Conservation (phyloP, 2,113 vertebrate genomes). For the Callorhinus ursinus region DNA sequence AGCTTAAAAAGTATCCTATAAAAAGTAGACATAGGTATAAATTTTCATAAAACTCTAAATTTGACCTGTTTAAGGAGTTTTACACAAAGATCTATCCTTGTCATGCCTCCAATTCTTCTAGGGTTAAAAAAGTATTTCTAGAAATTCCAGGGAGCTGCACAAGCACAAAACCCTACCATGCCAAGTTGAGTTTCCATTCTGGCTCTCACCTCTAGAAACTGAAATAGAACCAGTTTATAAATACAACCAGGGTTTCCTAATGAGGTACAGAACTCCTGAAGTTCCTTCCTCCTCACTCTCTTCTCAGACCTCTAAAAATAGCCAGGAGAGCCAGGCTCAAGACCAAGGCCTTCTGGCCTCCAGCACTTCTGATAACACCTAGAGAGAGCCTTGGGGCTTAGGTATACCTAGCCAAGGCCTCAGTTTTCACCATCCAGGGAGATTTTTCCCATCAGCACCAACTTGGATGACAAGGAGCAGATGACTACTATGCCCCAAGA, state of each 20-base stretch:
- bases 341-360: not conserved
- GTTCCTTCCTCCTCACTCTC: not conserved
- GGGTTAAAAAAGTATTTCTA: conserved; percentile 18
- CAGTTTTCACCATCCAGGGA: not conserved
- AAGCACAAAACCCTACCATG: not conserved
- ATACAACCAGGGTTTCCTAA: conserved; percentile 18
- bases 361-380: not conserved
- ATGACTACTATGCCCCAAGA: not conserved
- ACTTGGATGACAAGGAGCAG: not conserved
- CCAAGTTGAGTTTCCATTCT: not conserved
- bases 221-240: conserved; percentile 23
- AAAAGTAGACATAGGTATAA: not conserved
- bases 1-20: not conserved
- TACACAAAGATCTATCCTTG: not conserved
- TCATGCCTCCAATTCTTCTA: not conserved
- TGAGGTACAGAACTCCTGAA: not conserved
- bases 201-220: not conserved
- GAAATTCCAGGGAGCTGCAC: not conserved
- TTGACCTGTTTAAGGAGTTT: conserved; percentile 4
- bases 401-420: not conserved
- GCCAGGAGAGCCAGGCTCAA: not conserved
- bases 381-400: not conserved
- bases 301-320: conserved; percentile 1
- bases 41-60: not conserved
- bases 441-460: not conserved